A percentile compares a stretch with the other conserved stretches of the same genome.
phyloP scores from a whole-genome alignment of 2,888 invertebrate genomes.

The Vesta saturnalis region DNA sequence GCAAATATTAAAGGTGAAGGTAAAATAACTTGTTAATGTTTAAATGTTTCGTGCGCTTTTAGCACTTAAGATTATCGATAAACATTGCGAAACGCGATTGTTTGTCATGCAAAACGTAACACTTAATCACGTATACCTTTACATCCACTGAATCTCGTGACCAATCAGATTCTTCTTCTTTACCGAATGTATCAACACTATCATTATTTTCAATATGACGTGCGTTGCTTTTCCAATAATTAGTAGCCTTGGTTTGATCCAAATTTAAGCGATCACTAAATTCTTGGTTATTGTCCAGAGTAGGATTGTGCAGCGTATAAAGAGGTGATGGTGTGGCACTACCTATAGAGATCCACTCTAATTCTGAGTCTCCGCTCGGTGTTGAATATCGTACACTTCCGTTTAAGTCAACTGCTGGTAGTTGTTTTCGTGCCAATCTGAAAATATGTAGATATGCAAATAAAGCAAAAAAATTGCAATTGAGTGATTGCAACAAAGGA shows the following conservation, averaged over 20 bases:
- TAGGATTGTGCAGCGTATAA: not conserved
- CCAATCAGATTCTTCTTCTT: conserved; percentile 42
- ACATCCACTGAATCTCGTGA: conserved; percentile 33
- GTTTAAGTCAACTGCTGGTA: conserved; percentile 76
- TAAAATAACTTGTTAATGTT: not conserved
- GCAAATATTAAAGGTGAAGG: conserved; percentile 5
- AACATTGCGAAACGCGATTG: conserved; percentile 4
- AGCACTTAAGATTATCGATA: conserved; percentile 3
- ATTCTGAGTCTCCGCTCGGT: conserved; percentile 70
- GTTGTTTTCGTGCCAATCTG: conserved; percentile 73
- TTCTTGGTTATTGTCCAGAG: not conserved
- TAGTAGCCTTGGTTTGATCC: not conserved
- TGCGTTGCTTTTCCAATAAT: conserved; percentile 55
- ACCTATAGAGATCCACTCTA: conserved; percentile 75
- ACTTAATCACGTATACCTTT: conserved; percentile 23
- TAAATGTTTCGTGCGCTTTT: conserved; percentile 3
- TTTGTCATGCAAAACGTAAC: not conserved
- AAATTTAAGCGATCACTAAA: not conserved
- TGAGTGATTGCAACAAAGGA: too few relatives aligned
- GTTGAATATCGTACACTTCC: conserved; percentile 78
- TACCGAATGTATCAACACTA: not conserved
- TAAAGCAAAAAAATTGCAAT: too few relatives aligned
- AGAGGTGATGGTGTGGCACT: conserved; percentile 30
- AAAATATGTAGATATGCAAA: conserved; percentile 11
- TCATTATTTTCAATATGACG: conserved; percentile 41